A percentile compares a stretch with the other conserved stretches of the same genome.
Evolutionary conservation across 1,140 invertebrate genomes (phyloP).

Genomic region (Heliconius eleuchia): DNA sequence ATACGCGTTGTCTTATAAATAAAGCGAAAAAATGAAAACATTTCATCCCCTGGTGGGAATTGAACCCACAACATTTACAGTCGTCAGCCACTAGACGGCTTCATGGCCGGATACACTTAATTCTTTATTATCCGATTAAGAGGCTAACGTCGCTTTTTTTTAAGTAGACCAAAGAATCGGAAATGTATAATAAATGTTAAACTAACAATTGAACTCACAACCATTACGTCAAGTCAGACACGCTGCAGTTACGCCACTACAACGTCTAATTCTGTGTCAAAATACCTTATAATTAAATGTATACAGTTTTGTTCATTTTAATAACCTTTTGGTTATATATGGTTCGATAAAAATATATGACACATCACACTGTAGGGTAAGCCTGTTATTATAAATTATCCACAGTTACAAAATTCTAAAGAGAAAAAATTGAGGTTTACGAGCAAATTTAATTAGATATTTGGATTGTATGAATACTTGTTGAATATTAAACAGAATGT

Average conservation of each 20-base stretch:
- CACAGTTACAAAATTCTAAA: conserved; percentile 3
- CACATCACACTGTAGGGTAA: neutral
- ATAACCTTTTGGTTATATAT: neutral
- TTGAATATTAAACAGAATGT: neutral
- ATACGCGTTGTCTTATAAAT: too few relatives aligned
- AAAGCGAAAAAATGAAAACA: too few relatives aligned
- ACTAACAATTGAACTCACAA: too few relatives aligned
- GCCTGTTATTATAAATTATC: conserved; percentile 1
- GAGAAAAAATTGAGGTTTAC: conserved; percentile 1
- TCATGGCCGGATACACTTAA: too few relatives aligned
- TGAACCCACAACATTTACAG: too few relatives aligned
- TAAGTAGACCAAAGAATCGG: too few relatives aligned
- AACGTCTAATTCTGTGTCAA: neutral
- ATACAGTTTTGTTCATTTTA: neutral
- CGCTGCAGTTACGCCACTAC: neutral
- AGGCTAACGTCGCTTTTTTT: too few relatives aligned
- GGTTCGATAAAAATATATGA: neutral
- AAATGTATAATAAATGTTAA: too few relatives aligned
- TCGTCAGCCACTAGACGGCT: too few relatives aligned
- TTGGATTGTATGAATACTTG: neutral
- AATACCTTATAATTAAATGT: neutral
- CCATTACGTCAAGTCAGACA: too few relatives aligned
- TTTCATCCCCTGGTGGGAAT: too few relatives aligned
- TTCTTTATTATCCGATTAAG: too few relatives aligned
- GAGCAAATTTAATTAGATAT: conserved; percentile 1